phyloP scores from a whole-genome alignment of 2,797 vertebrate species.

The Tragelaphus eurycerus region DNA sequence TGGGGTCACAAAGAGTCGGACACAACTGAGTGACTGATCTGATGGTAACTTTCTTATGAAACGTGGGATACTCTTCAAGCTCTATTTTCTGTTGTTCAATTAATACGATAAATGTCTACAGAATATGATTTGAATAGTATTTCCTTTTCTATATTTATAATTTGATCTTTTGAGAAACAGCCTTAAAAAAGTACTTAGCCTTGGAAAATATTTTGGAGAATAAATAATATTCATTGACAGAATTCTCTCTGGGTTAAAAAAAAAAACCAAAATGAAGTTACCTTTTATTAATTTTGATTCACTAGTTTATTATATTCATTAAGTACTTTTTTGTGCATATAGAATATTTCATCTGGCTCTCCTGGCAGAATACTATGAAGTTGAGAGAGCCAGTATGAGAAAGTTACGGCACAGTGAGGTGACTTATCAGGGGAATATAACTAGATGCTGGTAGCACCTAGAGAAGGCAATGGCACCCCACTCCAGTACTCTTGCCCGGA shows the following conservation, averaged over 20 bases:
- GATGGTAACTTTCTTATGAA: slow-evolving; percentile 22
- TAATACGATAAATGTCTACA: slow-evolving; percentile 14
- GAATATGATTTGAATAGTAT: slow-evolving; percentile 38
- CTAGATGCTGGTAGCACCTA: not conserved
- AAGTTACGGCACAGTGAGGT: not conserved
- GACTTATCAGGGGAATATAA: not conserved
- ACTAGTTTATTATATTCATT: not conserved
- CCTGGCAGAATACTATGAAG: not conserved
- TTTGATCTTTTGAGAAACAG: slow-evolving; percentile 4
- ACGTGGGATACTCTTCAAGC: not conserved
- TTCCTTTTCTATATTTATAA: slow-evolving; percentile 39
- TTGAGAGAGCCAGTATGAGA: not conserved
- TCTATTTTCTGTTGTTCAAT: slow-evolving; percentile 13
- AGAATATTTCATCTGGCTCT: slow-evolving; percentile 15
- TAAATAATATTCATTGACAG: not conserved
- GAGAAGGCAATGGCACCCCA: too few species aligned
- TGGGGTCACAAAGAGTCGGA: too few species aligned
- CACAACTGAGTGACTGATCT: too few species aligned
- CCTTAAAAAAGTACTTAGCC: slow-evolving; percentile 3
- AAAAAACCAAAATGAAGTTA: not conserved
- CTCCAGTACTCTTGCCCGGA: too few species aligned
- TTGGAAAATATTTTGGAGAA: slow-evolving; percentile 1
- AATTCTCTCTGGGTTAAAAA: slow-evolving; percentile 1
- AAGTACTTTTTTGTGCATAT: not conserved
- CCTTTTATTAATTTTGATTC: slow-evolving; percentile 35